Evolutionary conservation across 2,113 vertebrate species (phyloP).

Genomic region (Gopherus evgoodei): DNA sequence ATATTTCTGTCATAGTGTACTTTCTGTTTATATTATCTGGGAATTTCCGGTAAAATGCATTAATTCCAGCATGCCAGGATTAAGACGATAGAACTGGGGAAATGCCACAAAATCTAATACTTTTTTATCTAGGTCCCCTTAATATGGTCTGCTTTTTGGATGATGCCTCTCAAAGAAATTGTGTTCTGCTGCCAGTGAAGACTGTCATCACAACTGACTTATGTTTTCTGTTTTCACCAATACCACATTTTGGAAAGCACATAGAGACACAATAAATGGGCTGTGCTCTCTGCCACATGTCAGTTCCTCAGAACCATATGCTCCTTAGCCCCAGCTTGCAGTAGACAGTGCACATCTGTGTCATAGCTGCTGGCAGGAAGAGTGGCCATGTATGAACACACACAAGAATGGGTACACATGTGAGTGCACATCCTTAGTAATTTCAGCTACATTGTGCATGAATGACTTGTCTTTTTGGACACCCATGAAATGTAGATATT

Average conservation of each 20-base stretch:
- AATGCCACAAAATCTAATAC: neutral
- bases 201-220: slow-evolving; percentile 10
- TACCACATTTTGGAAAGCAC: slow-evolving; percentile 55
- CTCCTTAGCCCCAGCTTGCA: neutral
- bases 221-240: slow-evolving; percentile 63
- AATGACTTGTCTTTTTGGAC: neutral
- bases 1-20: neutral
- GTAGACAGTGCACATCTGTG: neutral
- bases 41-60: neutral
- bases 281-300: slow-evolving; percentile 1
- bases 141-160: slow-evolving; percentile 1
- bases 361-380: neutral
- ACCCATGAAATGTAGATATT: neutral
- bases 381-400: neutral
- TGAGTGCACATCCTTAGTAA: neutral
- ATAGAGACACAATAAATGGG: slow-evolving; percentile 41
- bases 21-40: slow-evolving; percentile 1
- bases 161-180: slow-evolving; percentile 24
- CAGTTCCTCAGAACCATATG: too few relatives aligned
- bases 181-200: slow-evolving; percentile 34
- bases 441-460: neutral
- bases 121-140: neutral
- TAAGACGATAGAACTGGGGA: neutral
- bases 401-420: neutral
- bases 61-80: accelerated